These are phyloP conservation scores for Melinaea marsaeus DNA, from an alignment of 2,888 invertebrate genomes.

Conservation along the genomic window DNA sequence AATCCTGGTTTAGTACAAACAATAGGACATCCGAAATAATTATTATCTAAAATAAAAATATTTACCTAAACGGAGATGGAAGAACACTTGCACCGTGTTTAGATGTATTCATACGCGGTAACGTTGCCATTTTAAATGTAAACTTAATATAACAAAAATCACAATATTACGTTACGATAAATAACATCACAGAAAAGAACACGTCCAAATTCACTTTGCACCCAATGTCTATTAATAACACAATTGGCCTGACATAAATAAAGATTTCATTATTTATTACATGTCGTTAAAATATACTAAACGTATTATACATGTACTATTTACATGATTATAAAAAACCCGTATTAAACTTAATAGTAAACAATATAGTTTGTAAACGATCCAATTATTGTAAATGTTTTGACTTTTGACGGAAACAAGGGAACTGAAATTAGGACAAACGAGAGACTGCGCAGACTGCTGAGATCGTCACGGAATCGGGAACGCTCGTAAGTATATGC, in stretches of 20 bases:
- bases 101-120: constrained; percentile 64
- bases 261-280: not conserved
- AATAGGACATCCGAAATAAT: too few species aligned
- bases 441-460: constrained; percentile 14
- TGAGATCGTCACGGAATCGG: constrained; percentile 51
- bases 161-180: constrained; percentile 22
- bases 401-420: constrained; percentile 43
- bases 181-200: constrained; percentile 31
- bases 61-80: constrained; percentile 67
- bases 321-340: constrained; percentile 1
- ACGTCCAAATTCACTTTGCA: constrained; percentile 37
- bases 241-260: constrained; percentile 5
- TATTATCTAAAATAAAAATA: constrained; percentile 6
- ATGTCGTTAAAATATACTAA: constrained; percentile 15
- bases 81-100: constrained; percentile 54
- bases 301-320: constrained; percentile 3
- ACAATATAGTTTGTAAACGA: constrained; percentile 40
- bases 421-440: constrained; percentile 57
- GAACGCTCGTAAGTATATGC: constrained; percentile 49
- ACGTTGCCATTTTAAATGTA: constrained; percentile 58
- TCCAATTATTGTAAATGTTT: constrained; percentile 40
- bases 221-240: constrained; percentile 35
- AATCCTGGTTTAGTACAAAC: too few species aligned
- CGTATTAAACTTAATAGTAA: constrained; percentile 19
- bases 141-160: constrained; percentile 8